A percentile compares a stretch with the other conserved stretches of the same genome.
Conservation (phyloP, 2,797 vertebrate genomes). For the Phaenicophaeus curvirostris region DNA sequence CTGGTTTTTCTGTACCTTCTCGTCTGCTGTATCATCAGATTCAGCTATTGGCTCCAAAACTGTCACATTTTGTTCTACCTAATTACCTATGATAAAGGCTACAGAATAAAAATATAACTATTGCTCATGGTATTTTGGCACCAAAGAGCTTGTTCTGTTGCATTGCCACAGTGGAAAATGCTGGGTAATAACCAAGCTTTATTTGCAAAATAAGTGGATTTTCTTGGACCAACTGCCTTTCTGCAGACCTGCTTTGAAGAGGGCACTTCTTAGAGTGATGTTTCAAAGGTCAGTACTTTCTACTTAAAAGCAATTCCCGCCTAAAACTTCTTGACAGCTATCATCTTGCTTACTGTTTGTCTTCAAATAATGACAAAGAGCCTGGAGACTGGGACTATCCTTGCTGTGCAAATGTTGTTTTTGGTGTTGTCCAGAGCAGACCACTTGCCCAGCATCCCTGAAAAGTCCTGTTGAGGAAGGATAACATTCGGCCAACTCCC, state of each 20-base stretch:
- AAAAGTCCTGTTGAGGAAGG: not conserved
- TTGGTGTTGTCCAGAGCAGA: not conserved
- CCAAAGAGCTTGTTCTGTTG: not conserved
- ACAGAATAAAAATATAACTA: not conserved
- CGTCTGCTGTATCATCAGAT: not conserved
- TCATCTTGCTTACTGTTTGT: not conserved
- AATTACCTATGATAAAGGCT: not conserved
- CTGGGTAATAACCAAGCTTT: not conserved
- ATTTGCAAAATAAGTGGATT: not conserved
- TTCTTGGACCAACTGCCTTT: not conserved
- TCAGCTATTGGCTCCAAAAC: not conserved
- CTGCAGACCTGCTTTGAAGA: not conserved
- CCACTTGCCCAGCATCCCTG: not conserved
- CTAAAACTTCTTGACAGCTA: not conserved
- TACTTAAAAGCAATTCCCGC: not conserved
- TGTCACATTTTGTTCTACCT: not conserved
- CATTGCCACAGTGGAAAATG: not conserved
- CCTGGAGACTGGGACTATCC: not conserved
- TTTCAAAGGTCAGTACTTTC: not conserved
- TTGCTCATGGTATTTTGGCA: not conserved
- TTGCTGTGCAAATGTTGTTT: not conserved
- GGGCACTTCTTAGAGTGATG: not conserved
- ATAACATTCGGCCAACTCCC: accelerated
- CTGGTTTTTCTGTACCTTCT: not conserved
- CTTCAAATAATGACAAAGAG: not conserved